These are phyloP conservation scores for Panorpa germanica DNA, from an alignment of 2,888 invertebrate genomes.

Conservation along the genomic window DNA sequence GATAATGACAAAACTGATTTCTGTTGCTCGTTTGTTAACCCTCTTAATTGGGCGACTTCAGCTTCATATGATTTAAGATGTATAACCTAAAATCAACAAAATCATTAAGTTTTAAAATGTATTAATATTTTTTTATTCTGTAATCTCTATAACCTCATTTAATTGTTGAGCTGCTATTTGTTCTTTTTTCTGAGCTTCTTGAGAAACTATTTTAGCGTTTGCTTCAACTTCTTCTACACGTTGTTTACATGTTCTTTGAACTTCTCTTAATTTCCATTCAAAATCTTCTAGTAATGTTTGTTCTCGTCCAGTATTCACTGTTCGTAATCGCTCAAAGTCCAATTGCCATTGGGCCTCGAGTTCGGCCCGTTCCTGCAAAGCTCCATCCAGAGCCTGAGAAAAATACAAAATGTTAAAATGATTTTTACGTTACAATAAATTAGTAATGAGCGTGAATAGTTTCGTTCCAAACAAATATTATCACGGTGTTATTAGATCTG, in stretches of 20 bases:
- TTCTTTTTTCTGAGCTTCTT: constrained; percentile 19
- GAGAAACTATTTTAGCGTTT: constrained; percentile 31
- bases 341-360: constrained; percentile 37
- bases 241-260: constrained; percentile 48
- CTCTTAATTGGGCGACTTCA: constrained; percentile 33
- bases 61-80: constrained; percentile 32
- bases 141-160: constrained; percentile 16
- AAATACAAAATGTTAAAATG: too few species aligned
- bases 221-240: constrained; percentile 39
- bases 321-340: constrained; percentile 41
- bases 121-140: too few species aligned
- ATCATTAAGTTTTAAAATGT: too few species aligned
- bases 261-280: constrained; percentile 66
- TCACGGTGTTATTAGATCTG: too few species aligned
- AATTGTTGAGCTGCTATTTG: constrained; percentile 18
- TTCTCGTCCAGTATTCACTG: constrained; percentile 42
- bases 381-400: constrained; percentile 34
- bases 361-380: constrained; percentile 33
- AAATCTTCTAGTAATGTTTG: constrained; percentile 59
- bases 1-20: constrained; percentile 28
- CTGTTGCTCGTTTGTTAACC: constrained; percentile 34
- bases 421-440: too few species aligned
- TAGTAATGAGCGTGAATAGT: too few species aligned
- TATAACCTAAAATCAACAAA: constrained; percentile 21
- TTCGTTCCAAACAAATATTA: too few species aligned